Evolutionary conservation across 2,888 invertebrate species (phyloP), one percentile per base, ranked within the genome.

Genomic region (Monopis laevigella): DNA sequence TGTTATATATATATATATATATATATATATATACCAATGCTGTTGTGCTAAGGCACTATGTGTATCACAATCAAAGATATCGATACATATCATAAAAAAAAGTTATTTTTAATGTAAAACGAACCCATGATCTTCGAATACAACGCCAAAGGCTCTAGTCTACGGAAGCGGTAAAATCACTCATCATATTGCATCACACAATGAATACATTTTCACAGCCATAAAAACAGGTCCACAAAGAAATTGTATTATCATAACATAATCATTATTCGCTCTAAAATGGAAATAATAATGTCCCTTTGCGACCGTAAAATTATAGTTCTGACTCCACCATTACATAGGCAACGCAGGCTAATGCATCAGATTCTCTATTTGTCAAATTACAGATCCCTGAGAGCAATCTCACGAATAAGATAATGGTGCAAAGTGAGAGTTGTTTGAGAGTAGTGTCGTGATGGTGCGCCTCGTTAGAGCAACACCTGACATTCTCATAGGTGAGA

Each of bases 341-440:
- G 64, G 64, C 71, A 78, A 74, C 65, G 69, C 67, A 60, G 61
- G 63, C 72, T 78, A 78, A 78, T 78, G 78, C 74, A 77, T 72
- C 75, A 73, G 62, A 77, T 77, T 78, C 73, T 74, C 71, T 74
- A 77, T 73, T 77, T 77, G 70, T 75, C 70, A 80, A 80, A 80
- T 78, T 78, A 78, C 67, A 78, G 66, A 55, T 55, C 49, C 52
- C 47, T 55, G 49, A 58, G 57, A 59, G 60, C 59, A 60, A 70
- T 73, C 61, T 65, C 58, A 65, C 64, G 62, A 65, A 71, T 67
- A 63, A 69, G 63, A 67, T 68, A 67, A 59, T 58, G 50, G 36
- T 16, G 36, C 19, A 38, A 43, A 45, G 46, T 46, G 46, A 46
- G 45, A 46, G 45, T 46, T 29, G 27, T n/a, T n/a, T n/a, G n/a